A percentile compares a stretch with the other conserved stretches of the same genome.
phyloP scores from a whole-genome alignment of 1,140 invertebrate species.

The Tetragonula clypearis region DNA sequence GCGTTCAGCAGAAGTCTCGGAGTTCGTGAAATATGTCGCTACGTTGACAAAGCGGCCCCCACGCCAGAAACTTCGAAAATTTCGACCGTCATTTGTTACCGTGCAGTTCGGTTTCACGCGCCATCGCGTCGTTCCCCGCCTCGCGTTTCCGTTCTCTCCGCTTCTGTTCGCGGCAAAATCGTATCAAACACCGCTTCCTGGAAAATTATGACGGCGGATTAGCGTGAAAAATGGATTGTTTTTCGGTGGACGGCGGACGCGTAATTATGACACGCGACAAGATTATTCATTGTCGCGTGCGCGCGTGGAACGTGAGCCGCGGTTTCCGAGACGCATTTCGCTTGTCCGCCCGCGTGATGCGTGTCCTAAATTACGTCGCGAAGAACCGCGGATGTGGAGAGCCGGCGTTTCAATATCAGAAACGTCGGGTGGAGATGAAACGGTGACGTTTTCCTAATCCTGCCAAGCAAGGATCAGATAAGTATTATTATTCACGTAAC shows the following conservation, averaged over 20 bases:
- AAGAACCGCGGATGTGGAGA: not conserved
- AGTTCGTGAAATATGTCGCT: constrained; percentile 54
- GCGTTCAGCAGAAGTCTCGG: constrained; percentile 41
- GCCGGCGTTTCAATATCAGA: not conserved
- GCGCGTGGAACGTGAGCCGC: constrained; percentile 52
- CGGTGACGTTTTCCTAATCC: no score
- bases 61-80: constrained; percentile 43
- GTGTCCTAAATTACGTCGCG: constrained; percentile 26
- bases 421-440: not conserved
- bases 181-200: constrained; percentile 24
- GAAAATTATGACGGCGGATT: constrained; percentile 43
- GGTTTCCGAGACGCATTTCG: constrained; percentile 61
- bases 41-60: constrained; percentile 58
- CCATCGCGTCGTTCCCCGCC: not conserved
- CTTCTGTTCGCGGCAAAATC: no score
- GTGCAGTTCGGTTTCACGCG: not conserved
- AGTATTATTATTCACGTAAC: no score
- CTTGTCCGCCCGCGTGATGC: constrained; percentile 58
- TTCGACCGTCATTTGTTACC: constrained; percentile 41
- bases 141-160: not conserved
- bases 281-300: constrained; percentile 43
- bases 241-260: not conserved
- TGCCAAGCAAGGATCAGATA: no score
- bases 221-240: constrained; percentile 49
- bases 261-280: constrained; percentile 45